These are phyloP conservation scores for Notothenia coriiceps DNA, from an alignment of 2,113 vertebrate genomes.

Conservation along the genomic window DNA sequence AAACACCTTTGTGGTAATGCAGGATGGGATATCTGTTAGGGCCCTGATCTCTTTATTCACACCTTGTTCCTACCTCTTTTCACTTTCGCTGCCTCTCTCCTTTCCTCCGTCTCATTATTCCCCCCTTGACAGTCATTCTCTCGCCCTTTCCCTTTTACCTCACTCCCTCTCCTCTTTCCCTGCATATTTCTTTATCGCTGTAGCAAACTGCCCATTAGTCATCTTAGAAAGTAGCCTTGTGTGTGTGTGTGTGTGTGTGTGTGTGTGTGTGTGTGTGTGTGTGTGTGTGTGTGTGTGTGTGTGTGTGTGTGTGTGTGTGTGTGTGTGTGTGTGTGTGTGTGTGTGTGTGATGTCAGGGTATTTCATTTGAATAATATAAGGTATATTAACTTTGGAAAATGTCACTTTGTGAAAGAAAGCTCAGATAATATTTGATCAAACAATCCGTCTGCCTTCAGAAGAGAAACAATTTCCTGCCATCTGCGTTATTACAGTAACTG, in stretches of 20 bases:
- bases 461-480: conserved; percentile 4
- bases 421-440: neutral
- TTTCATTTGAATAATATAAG: conserved; percentile 7
- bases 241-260: too few species aligned
- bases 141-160: conserved; percentile 57
- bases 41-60: conserved; percentile 30
- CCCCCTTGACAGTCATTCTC: conserved; percentile 31
- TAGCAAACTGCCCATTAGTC: conserved; percentile 64
- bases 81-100: conserved; percentile 30
- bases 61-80: conserved; percentile 29
- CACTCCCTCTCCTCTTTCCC: conserved; percentile 24
- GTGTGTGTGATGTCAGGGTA: conserved; percentile 13
- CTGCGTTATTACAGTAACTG: neutral
- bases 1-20: conserved; percentile 1
- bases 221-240: conserved; percentile 24
- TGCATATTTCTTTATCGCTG: conserved; percentile 52
- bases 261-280: too few species aligned
- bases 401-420: conserved; percentile 8
- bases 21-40: conserved; percentile 33
- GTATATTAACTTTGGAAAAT: conserved; percentile 20
- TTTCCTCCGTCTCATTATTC: conserved; percentile 21
- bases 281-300: too few species aligned
- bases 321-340: too few species aligned
- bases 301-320: too few species aligned
- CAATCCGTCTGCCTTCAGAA: neutral